phyloP scores from a whole-genome alignment of 2,888 invertebrate genomes.

The Coenonympha arcania region DNA sequence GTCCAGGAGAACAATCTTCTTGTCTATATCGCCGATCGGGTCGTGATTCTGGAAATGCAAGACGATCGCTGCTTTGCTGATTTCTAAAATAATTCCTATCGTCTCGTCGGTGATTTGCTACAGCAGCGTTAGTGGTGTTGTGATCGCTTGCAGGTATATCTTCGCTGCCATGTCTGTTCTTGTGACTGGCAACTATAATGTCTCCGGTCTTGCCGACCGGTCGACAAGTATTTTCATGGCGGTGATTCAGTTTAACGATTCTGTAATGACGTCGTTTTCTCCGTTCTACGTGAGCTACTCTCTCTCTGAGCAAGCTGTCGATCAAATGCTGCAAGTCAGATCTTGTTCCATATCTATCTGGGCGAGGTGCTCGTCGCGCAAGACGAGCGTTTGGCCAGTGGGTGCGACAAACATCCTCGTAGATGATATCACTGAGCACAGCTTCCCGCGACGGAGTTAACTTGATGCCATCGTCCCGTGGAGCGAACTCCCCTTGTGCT shows the following conservation, averaged over 20 bases:
- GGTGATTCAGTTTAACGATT: conserved; percentile 62
- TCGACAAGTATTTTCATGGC: conserved; percentile 54
- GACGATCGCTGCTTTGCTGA: conserved; percentile 47
- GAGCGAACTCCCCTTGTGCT: conserved; percentile 69
- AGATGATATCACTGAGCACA: conserved; percentile 67
- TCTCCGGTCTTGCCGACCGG: conserved; percentile 65
- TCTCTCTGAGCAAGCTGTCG: conserved; percentile 58
- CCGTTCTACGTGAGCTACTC: conserved; percentile 63
- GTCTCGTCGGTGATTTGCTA: conserved; percentile 38
- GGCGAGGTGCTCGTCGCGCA: conserved; percentile 48
- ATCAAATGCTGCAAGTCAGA: conserved; percentile 61
- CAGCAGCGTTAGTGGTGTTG: conserved; percentile 41
- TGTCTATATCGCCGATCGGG: conserved; percentile 34
- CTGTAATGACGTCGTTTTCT: conserved; percentile 63
- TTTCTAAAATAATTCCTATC: conserved; percentile 36
- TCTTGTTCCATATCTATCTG: conserved; percentile 52
- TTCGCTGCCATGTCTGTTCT: conserved; percentile 47
- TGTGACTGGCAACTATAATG: conserved; percentile 66
- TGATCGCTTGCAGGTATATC: conserved; percentile 42
- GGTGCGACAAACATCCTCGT: conserved; percentile 68
- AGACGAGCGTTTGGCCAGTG: conserved; percentile 65
- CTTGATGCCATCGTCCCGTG: conserved; percentile 67
- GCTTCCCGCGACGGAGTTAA: conserved; percentile 66
- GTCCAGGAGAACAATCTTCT: conserved; percentile 53
- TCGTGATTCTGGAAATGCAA: conserved; percentile 35